Conservation (phyloP, 2,797 vertebrate species). For the Chloroceryle amazona region DNA sequence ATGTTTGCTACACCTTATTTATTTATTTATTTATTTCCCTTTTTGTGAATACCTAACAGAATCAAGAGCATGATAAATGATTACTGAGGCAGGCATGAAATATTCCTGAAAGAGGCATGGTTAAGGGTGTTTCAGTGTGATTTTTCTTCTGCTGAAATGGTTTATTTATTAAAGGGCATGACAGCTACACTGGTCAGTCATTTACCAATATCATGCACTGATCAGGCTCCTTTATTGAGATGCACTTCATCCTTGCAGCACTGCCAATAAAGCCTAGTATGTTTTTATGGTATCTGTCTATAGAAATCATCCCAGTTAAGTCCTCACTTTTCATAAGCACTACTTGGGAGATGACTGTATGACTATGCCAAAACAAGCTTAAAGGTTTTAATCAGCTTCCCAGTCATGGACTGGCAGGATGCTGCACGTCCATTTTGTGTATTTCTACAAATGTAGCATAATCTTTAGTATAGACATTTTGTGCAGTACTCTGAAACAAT, state of each 20-base stretch:
- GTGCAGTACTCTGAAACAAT: neutral
- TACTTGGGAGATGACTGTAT: neutral
- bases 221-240: neutral
- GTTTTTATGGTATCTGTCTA: neutral
- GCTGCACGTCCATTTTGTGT: neutral
- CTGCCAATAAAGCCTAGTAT: neutral
- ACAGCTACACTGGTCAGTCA: neutral
- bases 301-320: neutral
- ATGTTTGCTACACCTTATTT: neutral
- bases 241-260: neutral
- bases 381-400: neutral
- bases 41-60: neutral
- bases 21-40: too few species aligned
- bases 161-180: conserved; percentile 36
- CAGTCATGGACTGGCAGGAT: neutral
- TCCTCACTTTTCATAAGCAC: neutral
- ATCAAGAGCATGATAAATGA: neutral
- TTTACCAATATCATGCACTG: neutral
- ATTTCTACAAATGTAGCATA: neutral
- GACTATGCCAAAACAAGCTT: neutral
- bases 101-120: neutral
- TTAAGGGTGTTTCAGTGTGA: neutral
- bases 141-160: neutral
- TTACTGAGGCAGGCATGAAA: neutral
- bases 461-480: neutral